These are phyloP conservation scores for Schizaphis graminum DNA, from an alignment of 2,888 invertebrate genomes.

Conservation along the genomic window DNA sequence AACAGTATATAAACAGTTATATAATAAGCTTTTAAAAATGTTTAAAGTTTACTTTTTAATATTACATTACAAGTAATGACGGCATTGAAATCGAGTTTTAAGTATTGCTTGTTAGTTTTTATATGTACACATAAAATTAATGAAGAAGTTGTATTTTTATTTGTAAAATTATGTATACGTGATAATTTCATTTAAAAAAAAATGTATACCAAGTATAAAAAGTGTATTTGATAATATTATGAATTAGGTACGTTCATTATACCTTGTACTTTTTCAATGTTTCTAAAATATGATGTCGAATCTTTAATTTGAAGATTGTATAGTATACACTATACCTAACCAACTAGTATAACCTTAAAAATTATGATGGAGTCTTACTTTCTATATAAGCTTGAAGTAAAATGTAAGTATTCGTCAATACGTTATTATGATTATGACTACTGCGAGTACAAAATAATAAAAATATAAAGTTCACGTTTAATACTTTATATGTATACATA, in stretches of 20 bases:
- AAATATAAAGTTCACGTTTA: not conserved
- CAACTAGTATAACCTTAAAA: not conserved
- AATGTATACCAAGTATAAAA: not conserved
- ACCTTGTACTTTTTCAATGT: not conserved
- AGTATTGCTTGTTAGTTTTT: not conserved
- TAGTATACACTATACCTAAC: not conserved
- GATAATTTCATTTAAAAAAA: not conserved
- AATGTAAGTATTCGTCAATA: not conserved
- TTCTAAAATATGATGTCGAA: not conserved
- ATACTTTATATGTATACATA: not conserved
- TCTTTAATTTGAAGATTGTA: not conserved
- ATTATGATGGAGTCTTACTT: not conserved
- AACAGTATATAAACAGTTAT: not conserved
- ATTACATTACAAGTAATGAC: not conserved
- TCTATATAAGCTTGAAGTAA: not conserved
- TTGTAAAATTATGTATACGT: not conserved
- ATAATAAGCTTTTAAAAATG: not conserved
- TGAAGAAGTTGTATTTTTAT: not conserved
- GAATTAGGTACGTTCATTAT: not conserved
- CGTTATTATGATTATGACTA: not conserved
- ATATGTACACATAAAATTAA: not conserved
- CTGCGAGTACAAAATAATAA: not conserved
- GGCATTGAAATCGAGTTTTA: not conserved
- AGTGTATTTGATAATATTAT: not conserved
- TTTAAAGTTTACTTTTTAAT: not conserved